Evolutionary conservation across 53 echinoderm and acorn worm species (phyloP).

Genomic region (Stichopus horrens): DNA sequence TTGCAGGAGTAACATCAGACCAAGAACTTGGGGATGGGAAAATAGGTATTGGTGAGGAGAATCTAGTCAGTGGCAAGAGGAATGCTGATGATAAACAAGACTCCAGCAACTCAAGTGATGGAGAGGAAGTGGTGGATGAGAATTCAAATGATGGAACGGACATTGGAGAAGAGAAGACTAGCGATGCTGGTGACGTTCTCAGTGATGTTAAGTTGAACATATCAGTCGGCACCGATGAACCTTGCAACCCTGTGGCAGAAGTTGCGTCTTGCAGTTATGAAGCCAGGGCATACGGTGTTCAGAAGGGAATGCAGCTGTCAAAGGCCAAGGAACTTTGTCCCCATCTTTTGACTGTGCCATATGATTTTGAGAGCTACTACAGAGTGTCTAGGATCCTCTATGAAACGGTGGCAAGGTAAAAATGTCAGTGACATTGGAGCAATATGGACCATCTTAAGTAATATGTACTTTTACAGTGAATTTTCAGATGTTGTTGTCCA

Average conservation of each 20-base stretch:
- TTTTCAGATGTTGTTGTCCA: too few species aligned
- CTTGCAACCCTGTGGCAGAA: conserved; percentile 81
- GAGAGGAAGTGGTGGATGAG: too few species aligned
- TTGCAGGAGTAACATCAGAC: background rate
- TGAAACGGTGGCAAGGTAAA: conserved; percentile 87
- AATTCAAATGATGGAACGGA: too few species aligned
- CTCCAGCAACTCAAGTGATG: too few species aligned
- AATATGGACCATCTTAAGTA: too few species aligned
- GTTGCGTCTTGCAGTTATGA: conserved; percentile 96
- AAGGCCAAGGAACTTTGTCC: conserved; percentile 80
- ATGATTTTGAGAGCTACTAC: conserved; percentile 91
- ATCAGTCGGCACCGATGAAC: background rate
- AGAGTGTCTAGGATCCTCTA: conserved; percentile 78
- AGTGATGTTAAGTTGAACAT: background rate
- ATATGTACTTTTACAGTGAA: too few species aligned
- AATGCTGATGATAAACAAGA: too few species aligned
- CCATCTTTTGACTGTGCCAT: conserved; percentile 83
- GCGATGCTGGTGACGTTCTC: too few species aligned
- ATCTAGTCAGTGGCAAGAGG: too few species aligned
- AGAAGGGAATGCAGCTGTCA: conserved; percentile 92
- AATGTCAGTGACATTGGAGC: background rate
- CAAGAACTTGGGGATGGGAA: background rate
- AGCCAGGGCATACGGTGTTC: conserved; percentile 72
- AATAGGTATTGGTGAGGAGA: too few species aligned
- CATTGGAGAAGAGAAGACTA: too few species aligned